phyloP scores from a whole-genome alignment of 2,888 invertebrate species.

The Dicyrtoma fusca region DNA sequence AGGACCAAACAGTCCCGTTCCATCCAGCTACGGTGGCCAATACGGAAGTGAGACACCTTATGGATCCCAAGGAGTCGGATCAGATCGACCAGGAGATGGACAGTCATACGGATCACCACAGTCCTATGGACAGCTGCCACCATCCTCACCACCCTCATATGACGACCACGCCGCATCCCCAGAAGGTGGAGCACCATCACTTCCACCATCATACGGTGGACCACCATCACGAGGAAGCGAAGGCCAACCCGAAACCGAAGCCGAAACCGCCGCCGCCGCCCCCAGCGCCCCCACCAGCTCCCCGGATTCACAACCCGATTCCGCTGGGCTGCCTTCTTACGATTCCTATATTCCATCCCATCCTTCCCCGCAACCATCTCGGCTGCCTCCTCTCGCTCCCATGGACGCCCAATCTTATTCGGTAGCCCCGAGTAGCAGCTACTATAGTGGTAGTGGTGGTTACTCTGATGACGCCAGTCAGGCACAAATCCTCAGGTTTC shows the following conservation, averaged over 20 bases:
- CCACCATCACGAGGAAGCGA: neutral
- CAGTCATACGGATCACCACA: neutral
- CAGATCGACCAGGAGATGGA: no score
- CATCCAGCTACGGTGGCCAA: neutral
- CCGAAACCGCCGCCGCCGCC: conserved; percentile 1
- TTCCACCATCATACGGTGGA: neutral
- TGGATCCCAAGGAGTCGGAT: neutral
- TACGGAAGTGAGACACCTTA: neutral
- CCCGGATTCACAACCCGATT: conserved; percentile 52
- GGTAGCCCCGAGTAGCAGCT: neutral
- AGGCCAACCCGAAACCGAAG: neutral
- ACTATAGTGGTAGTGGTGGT: neutral
- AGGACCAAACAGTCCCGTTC: neutral
- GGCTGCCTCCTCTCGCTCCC: conserved; percentile 53
- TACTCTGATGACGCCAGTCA: neutral
- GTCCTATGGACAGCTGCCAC: neutral
- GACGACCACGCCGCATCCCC: neutral
- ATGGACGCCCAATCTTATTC: conserved; percentile 52
- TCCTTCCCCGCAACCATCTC: conserved; percentile 52
- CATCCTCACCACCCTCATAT: neutral
- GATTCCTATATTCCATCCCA: conserved; percentile 51
- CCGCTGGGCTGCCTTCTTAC: conserved; percentile 53
- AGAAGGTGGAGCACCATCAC: neutral
- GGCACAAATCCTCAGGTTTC: no score
- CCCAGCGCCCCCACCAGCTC: conserved; percentile 9